phyloP scores from a whole-genome alignment of 2,113 vertebrate species.

The Falcunculus frontatus region DNA sequence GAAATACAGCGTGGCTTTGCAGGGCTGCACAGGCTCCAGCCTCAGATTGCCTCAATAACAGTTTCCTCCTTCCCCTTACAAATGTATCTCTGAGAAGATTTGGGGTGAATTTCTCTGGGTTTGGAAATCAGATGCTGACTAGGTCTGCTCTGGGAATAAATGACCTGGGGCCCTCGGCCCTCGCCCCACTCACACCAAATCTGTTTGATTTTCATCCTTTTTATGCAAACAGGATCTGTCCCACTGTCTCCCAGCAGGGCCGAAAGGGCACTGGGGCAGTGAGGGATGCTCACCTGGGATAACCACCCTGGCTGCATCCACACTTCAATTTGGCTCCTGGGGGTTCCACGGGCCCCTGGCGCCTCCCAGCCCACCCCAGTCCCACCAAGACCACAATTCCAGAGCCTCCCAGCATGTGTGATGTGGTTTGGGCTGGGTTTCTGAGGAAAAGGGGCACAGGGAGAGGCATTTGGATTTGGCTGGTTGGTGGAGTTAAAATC shows the following conservation, averaged over 20 bases:
- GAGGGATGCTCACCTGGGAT: not conserved
- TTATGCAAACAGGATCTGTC: not conserved
- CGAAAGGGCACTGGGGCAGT: fast-evolving
- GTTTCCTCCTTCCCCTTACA: constrained; percentile 66
- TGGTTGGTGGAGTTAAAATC: not conserved
- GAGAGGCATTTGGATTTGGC: not conserved
- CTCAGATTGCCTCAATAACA: constrained; percentile 63
- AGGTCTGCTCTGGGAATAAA: not conserved
- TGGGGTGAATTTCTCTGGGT: constrained; percentile 41
- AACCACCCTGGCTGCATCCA: fast-evolving
- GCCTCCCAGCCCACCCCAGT: not conserved
- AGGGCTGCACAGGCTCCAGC: constrained; percentile 51
- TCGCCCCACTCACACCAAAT: fast-evolving
- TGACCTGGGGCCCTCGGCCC: fast-evolving
- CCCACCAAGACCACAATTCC: not conserved
- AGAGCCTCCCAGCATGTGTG: not conserved
- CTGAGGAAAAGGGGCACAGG: not conserved
- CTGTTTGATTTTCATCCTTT: not conserved
- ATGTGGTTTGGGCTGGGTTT: not conserved
- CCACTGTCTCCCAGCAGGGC: fast-evolving
- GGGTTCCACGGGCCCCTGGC: fast-evolving
- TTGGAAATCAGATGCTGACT: constrained; percentile 51
- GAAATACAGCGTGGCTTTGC: constrained; percentile 61
- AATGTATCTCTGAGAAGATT: constrained; percentile 63
- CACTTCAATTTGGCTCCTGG: not conserved